Percentiles rank a stretch among this genome's conserved stretches.
These are phyloP conservation scores for Polymixis flavicincta DNA, from an alignment of 2,888 invertebrate genomes.

Conservation along the genomic window DNA sequence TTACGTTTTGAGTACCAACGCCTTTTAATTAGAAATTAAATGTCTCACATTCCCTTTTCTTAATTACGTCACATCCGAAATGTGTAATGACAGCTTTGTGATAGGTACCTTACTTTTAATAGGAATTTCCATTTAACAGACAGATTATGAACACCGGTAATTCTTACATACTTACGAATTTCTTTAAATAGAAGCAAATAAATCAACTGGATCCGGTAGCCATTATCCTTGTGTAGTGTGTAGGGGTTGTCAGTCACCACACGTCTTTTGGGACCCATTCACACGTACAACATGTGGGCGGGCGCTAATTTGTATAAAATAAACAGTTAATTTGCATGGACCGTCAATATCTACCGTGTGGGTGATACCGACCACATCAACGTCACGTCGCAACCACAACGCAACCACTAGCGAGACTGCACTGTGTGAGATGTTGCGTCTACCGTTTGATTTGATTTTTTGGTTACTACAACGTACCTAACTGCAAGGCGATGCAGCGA, in stretches of 20 bases:
- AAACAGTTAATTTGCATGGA: too few species aligned
- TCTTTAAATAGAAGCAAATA: background rate
- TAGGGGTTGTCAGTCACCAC: background rate
- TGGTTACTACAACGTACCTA: too few species aligned
- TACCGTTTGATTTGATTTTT: too few species aligned
- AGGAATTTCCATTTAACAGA: background rate
- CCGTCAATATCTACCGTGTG: too few species aligned
- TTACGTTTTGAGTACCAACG: constrained; percentile 28
- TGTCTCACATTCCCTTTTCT: constrained; percentile 19
- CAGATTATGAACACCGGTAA: background rate
- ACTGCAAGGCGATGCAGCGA: too few species aligned
- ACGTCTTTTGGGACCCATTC: background rate
- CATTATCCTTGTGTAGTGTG: background rate
- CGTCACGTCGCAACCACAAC: too few species aligned
- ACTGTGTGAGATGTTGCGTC: too few species aligned
- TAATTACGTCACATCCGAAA: constrained; percentile 40
- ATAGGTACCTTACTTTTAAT: background rate
- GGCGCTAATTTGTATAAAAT: too few species aligned
- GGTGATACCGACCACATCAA: too few species aligned
- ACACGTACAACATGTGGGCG: too few species aligned
- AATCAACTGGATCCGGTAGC: background rate
- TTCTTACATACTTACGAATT: background rate
- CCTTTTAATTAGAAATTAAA: constrained; percentile 48
- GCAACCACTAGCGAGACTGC: too few species aligned
- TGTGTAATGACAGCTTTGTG: constrained; percentile 26